These are phyloP conservation scores for Caradrina kadenii DNA, from an alignment of 2,888 invertebrate genomes.

Conservation along the genomic window DNA sequence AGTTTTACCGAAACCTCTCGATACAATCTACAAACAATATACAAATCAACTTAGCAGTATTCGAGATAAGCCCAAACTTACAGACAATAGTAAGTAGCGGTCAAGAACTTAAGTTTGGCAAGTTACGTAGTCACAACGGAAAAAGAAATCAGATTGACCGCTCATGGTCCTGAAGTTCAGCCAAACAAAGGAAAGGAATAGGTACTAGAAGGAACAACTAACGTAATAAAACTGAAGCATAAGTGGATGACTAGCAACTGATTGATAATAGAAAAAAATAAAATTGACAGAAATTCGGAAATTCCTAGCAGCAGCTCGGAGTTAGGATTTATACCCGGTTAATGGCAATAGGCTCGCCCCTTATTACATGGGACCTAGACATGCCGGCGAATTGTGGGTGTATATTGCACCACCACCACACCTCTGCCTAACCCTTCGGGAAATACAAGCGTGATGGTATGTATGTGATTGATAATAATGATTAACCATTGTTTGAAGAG, in stretches of 20 bases:
- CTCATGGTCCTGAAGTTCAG: background rate
- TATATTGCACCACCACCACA: no score
- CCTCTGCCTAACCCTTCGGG: no score
- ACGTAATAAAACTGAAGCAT: background rate
- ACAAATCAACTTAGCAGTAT: background rate
- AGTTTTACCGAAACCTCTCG: background rate
- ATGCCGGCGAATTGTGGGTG: no score
- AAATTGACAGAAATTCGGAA: no score
- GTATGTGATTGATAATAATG: no score
- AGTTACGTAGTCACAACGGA: background rate
- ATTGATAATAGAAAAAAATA: no score
- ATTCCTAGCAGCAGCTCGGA: no score
- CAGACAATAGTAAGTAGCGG: background rate
- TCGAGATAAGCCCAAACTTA: background rate
- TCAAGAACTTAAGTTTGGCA: background rate
- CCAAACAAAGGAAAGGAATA: constrained; percentile 8
- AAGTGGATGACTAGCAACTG: constrained; percentile 5
- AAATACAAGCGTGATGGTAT: no score
- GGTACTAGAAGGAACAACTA: constrained; percentile 2
- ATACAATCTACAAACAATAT: background rate
- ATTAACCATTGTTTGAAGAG: no score
- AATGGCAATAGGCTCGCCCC: no score
- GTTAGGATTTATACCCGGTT: no score
- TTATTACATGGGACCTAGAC: no score
- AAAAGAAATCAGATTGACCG: background rate